phyloP scores from a whole-genome alignment of 1,140 invertebrate species.

The Drosophila nebulosa region DNA sequence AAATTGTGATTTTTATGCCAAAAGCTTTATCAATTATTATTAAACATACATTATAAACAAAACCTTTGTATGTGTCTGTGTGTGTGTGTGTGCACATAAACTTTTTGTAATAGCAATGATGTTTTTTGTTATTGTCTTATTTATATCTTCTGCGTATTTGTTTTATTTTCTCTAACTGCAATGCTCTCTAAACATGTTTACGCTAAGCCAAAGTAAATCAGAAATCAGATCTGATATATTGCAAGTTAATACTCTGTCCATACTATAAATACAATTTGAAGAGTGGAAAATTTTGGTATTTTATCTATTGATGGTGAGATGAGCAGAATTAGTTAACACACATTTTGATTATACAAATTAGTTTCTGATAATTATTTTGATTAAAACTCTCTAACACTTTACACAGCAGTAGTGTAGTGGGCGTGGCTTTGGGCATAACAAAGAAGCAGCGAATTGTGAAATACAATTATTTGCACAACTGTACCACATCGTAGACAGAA shows the following conservation, averaged over 20 bases:
- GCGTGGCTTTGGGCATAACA: background rate
- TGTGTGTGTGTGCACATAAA: background rate
- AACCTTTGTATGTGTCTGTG: background rate
- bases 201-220: background rate
- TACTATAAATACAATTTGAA: background rate
- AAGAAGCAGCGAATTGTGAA: background rate
- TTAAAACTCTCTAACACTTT: background rate
- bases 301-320: background rate
- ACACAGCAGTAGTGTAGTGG: background rate
- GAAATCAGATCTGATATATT: background rate
- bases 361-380: background rate
- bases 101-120: background rate
- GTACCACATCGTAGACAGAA: background rate
- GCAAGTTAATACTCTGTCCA: background rate
- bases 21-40: background rate
- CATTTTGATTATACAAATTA: background rate
- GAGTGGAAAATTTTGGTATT: background rate
- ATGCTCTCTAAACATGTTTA: background rate
- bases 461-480: background rate
- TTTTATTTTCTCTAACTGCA: background rate
- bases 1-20: background rate
- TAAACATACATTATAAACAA: background rate
- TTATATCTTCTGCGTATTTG: background rate
- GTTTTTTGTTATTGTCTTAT: constrained; percentile 1
- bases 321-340: background rate